A percentile compares a stretch with the other conserved stretches of the same genome.
Conservation (phyloP, 2,797 vertebrate species). For the Rhynchonycteris naso region DNA sequence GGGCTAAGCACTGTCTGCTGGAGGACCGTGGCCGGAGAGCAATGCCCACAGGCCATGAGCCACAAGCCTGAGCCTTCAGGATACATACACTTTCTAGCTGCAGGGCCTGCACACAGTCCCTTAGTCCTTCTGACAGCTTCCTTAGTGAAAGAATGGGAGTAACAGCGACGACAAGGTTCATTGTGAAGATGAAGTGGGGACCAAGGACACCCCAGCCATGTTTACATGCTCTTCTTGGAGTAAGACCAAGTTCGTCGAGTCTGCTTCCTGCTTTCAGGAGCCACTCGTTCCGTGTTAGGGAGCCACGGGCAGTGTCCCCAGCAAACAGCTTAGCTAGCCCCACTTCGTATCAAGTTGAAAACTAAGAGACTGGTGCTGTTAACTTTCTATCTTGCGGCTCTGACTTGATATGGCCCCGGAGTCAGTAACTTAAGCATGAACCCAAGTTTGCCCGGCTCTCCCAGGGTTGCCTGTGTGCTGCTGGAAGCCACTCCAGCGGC, state of each 20-base stretch:
- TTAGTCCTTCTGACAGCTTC: not conserved
- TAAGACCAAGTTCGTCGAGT: not conserved
- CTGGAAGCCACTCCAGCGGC: not conserved
- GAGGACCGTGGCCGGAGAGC: fast-evolving
- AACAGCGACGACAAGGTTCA: not conserved
- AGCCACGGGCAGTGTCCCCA: not conserved
- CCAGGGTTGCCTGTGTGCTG: fast-evolving
- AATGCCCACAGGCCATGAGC: not conserved
- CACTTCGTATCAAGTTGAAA: not conserved
- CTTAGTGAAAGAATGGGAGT: not conserved
- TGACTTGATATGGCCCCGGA: not conserved
- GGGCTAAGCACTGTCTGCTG: not conserved
- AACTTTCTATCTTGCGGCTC: not conserved
- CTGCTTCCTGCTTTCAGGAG: not conserved
- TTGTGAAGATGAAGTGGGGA: not conserved
- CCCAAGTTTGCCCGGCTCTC: not conserved
- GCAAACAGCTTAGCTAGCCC: not conserved
- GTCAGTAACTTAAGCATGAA: not conserved
- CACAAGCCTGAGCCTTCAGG: too few species aligned
- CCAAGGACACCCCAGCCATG: fast-evolving
- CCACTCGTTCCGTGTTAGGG: not conserved
- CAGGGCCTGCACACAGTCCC: not conserved
- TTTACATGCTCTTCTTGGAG: fast-evolving
- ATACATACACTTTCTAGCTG: not conserved
- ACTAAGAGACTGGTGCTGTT: not conserved